These are phyloP conservation scores for Stichopus chloronotus DNA, from an alignment of 35 echinoderm and acorn worm species.

Conservation along the genomic window DNA sequence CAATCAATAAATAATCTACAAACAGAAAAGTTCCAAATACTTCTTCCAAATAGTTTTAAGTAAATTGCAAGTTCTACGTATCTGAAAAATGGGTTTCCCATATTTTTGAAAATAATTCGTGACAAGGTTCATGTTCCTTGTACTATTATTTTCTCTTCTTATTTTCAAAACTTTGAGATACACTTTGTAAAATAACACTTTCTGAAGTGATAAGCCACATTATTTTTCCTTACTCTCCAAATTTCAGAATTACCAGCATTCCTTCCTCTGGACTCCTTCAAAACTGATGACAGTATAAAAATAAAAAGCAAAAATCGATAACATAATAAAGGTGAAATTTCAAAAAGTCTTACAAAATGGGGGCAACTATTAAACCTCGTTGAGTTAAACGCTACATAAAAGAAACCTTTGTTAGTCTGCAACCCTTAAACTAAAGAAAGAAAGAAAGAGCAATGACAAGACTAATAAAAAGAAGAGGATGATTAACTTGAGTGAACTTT, in stretches of 20 bases:
- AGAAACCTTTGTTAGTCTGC: no score
- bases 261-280: neutral
- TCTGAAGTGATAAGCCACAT: slow-evolving; percentile 16
- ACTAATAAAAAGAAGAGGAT: no score
- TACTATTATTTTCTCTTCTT: neutral
- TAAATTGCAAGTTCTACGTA: no score
- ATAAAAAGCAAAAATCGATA: neutral
- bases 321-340: neutral
- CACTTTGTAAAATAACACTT: neutral
- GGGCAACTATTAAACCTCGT: no score
- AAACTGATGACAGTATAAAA: neutral
- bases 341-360: no score
- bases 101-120: neutral
- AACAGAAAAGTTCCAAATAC: no score
- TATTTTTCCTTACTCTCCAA: neutral
- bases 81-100: no score
- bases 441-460: no score
- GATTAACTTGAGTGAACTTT: neutral
- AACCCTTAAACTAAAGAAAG: no score
- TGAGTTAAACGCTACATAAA: no score
- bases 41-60: no score
- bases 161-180: neutral
- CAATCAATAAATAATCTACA: no score
- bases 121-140: neutral
- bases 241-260: slow-evolving; percentile 46